Base-by-base conservation (phyloP, 2,797 vertebrate genomes). In the Sebastes goodei region DNA sequence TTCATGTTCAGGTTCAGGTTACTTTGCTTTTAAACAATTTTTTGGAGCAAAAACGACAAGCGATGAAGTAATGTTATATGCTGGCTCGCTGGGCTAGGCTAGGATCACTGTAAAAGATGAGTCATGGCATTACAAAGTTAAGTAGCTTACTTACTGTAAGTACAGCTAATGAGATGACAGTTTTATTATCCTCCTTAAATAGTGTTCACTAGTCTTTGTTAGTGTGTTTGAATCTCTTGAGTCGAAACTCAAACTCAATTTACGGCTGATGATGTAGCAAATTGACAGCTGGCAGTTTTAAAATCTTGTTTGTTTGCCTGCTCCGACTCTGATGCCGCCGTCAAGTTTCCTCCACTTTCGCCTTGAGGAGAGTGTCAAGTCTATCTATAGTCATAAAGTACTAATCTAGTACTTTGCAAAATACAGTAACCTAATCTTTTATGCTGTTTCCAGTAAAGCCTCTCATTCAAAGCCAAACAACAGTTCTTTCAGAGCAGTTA, bases 81-180 rank as follows among this genome's bases (percentile, higher is more conserved):
- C 2, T 33, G 21, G 17, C 21, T 25, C 15, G 11, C 52, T 27
- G 33, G 59, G 62, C 17, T 64, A 29, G 25, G 12, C 8, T 14
- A 14, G 64, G 56, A 69, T 74, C 77, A 61, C 64, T 63, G 52
- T 57, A 10, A 73, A 71, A 57, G 27, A 70, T 62, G 33, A 67
- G 35, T 74, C 65, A 63, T 70, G 42, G n/a, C 21, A 68, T 78
- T 64, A 55, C 46, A 30, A 35, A 35, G 33, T 61, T 66, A 70
- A 77, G 69, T 63, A 35, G 73, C 77, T 68, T 72, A 57, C 14
- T 11, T 32, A 62, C 23, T 67, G 21, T 63, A 38, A 75, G 61
- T 30, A 32, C 25, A 57, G 67, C 67, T 75, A 25, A 49, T 57
- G 29, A 63, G 35, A 60, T 68, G 29, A 59, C n/a, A 64, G 20